phyloP scores from a whole-genome alignment of 2,797 vertebrate species.

The Helostoma temminkii region DNA sequence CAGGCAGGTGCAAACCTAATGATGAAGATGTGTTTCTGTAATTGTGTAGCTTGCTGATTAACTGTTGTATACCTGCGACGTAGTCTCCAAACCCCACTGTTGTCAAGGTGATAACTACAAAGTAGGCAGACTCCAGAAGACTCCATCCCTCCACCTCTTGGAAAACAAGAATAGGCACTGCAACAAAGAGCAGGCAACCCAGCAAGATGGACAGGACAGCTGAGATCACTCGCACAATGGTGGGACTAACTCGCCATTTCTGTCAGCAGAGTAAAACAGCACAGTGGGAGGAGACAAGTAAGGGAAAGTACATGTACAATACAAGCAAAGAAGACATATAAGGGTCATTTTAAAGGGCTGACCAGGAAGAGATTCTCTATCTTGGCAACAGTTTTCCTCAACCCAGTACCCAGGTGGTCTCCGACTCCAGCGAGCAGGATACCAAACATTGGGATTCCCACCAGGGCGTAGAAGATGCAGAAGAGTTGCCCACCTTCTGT shows the following conservation, averaged over 20 bases:
- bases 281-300: conserved; percentile 5
- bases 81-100: conserved; percentile 95
- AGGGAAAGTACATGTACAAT: not conserved
- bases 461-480: conserved; percentile 92
- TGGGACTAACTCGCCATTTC: conserved; percentile 91
- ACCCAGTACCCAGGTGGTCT: conserved; percentile 90
- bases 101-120: conserved; percentile 93
- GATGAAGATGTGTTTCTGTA: no score
- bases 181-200: conserved; percentile 90
- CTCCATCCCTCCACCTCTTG: conserved; percentile 87
- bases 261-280: conserved; percentile 62
- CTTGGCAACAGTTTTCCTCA: conserved; percentile 88
- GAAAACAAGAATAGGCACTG: conserved; percentile 89
- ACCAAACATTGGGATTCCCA: conserved; percentile 93
- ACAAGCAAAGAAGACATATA: not conserved
- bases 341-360: conserved; percentile 60
- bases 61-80: conserved; percentile 88
- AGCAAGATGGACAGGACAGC: conserved; percentile 91
- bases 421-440: conserved; percentile 91
- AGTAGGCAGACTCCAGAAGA: conserved; percentile 90
- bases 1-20: no score
- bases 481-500: conserved; percentile 90
- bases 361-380: conserved; percentile 92
- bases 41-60: not conserved
- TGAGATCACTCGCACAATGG: conserved; percentile 88